phyloP scores from a whole-genome alignment of 2,888 invertebrate genomes.

The Leucozona laternaria region DNA sequence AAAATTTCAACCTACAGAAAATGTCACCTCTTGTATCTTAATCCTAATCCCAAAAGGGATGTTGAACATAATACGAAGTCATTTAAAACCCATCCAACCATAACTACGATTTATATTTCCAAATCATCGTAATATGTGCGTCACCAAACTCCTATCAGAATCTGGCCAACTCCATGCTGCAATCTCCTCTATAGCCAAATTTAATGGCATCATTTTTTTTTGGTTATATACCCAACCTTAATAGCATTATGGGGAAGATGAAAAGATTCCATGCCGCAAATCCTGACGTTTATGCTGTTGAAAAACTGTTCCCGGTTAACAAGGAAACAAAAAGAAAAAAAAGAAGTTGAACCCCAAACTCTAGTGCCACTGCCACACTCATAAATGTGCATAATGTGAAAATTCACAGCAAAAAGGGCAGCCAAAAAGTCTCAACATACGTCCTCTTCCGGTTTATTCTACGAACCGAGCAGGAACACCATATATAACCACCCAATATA shows the following conservation, averaged over 20 bases:
- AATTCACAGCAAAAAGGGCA: constrained; percentile 30
- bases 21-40: neutral
- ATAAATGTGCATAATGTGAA: constrained; percentile 38
- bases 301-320: constrained; percentile 1
- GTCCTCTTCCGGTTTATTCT: constrained; percentile 50
- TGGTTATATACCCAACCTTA: constrained; percentile 3
- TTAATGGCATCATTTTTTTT: constrained; percentile 40
- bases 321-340: neutral
- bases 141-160: constrained; percentile 19
- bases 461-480: neutral
- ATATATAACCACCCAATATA: constrained; percentile 9
- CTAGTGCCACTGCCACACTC: constrained; percentile 14
- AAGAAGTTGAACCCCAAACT: neutral
- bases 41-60: constrained; percentile 30
- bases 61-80: constrained; percentile 26
- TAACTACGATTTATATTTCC: constrained; percentile 16
- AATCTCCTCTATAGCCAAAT: constrained; percentile 5
- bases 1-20: neutral
- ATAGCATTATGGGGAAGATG: constrained; percentile 21
- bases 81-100: constrained; percentile 28
- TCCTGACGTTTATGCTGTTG: constrained; percentile 26
- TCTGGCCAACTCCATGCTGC: constrained; percentile 20
- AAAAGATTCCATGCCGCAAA: constrained; percentile 48
- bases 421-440: constrained; percentile 27
- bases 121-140: constrained; percentile 32